A percentile compares a stretch with the other conserved stretches of the same genome.
phyloP scores from a whole-genome alignment of 2,888 invertebrate species.

The Tenthredo amoena region DNA sequence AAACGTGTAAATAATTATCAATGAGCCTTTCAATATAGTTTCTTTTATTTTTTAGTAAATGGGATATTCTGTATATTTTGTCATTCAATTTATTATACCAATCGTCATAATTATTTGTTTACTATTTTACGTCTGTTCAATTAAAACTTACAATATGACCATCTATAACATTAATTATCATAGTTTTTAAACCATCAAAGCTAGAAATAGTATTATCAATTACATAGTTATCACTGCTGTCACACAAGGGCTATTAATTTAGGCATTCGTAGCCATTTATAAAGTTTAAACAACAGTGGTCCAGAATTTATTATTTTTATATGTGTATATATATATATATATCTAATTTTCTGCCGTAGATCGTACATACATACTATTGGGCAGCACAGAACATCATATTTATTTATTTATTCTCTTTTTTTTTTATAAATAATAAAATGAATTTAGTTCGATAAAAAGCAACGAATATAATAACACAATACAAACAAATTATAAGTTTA shows the following conservation, averaged over 20 bases:
- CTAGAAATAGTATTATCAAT: constrained; percentile 38
- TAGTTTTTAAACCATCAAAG: constrained; percentile 38
- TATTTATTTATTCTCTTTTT: neutral
- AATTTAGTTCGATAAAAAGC: neutral
- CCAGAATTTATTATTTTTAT: constrained; percentile 37
- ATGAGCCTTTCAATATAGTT: neutral
- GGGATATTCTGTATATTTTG: neutral
- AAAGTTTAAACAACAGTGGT: constrained; percentile 47
- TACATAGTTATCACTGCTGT: constrained; percentile 42
- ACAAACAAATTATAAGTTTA: constrained; percentile 5
- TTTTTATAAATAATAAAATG: neutral
- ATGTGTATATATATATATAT: neutral
- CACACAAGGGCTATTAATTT: constrained; percentile 28
- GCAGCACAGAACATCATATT: constrained; percentile 45
- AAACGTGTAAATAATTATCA: neutral
- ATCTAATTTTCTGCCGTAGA: neutral
- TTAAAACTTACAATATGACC: constrained; percentile 12
- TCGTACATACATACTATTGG: neutral
- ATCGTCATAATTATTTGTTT: neutral
- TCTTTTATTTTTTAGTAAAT: neutral
- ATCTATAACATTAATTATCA: constrained; percentile 36
- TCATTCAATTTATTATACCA: neutral
- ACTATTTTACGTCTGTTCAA: neutral
- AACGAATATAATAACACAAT: neutral
- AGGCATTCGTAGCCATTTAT: constrained; percentile 18